Evolutionary conservation across 2,113 vertebrate genomes (phyloP), one percentile per base, ranked within the genome.

Genomic region (Antechinus stuartii): DNA sequence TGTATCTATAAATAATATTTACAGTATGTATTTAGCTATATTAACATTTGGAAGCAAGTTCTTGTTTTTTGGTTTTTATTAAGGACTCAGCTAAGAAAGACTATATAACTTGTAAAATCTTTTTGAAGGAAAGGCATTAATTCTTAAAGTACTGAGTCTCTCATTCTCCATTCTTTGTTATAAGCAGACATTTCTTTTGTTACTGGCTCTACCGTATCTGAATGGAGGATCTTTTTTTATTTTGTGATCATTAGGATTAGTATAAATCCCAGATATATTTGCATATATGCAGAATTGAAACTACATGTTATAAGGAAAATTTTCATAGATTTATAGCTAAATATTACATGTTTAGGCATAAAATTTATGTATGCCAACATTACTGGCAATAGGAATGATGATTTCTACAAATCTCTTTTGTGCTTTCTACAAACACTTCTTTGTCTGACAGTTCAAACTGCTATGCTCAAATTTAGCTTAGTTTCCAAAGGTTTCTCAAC

Each of bases 391-490:
- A 94, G 46, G n/a, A 54, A 46, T 30, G 89, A 27, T 92, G 93
- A n/a, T 90, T 55, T 30, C 68, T 55, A 92, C 91, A 94, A 95
- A 30, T 91, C 91, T 54, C 49, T 91, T 94, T 95, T 92, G 92
- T 95, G 35, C 92, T 91, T 93, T n/a, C 68, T 89, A 97, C 57
- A 96, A 52, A 76, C 24, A 54, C 84, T 90, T 94, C 92, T 96
- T 96, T 97, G 95, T 96, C 52, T 91, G 49, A 19, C 2, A 16
- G 50, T 91, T 90, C 57, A 92, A 54, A 42, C 93, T 54, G 4
- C 91, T 92, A 54, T 11, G 56, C 47, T 89, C 54, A 92, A 2
- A 61, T 94, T 5, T 92, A 22, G 56, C 19, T 55, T 89, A 91
- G 61, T 54, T 91, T 54, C 35, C 68, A 35, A 91, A 9, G 47